Evolutionary conservation across 2,797 vertebrate species (phyloP), one percentile per base, ranked within the genome.

Genomic region (Danio tinwini): DNA sequence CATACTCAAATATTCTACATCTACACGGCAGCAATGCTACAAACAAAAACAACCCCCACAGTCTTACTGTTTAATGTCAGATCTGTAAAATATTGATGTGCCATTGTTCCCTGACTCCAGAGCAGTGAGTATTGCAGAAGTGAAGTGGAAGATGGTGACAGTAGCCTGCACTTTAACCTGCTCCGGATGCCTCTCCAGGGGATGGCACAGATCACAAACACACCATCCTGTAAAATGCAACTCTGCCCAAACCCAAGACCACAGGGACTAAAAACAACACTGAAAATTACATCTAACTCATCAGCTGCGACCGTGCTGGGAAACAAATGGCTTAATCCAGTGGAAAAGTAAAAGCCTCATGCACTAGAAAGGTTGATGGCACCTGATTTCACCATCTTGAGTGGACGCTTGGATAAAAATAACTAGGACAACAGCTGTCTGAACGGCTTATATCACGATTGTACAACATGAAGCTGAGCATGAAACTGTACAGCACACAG

Each of bases 51-150:
- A 81, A 83, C 37, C 84, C 76, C 59, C 64, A 76, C 29, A 29
- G 76, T 65, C 69, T 39, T 71, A 80, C 72, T 75, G 58, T 79
- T 87, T 80, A 82, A 55, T 84, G 76, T 81, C 72, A 45, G 68
- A 19, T 42, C 64, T 71, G 52, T 88, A 52, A 85, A 89, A 86
- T 86, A 87, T 89, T 87, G 61, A 89, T 85, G 65, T 19, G 17
- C 69, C 50, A 75, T 85, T 82, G 81, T 80, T 71, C 45, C 56
- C 49, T 73, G 67, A 64, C 74, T 76, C 53, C n/a, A 63, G 76
- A 75, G 83, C 72, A 65, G 70, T 73, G 71, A 74, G 69, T 70
- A 76, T 85, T 74, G 81, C 81, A 69, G 76, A 82, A 81, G 83
- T 73, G 82, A 85, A 29, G 73, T 73, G 74, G 83, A 86, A 82